Evolutionary conservation across 2,113 vertebrate species (phyloP), one percentile per base, ranked within the genome.

Genomic region (Vulpes vulpes): DNA sequence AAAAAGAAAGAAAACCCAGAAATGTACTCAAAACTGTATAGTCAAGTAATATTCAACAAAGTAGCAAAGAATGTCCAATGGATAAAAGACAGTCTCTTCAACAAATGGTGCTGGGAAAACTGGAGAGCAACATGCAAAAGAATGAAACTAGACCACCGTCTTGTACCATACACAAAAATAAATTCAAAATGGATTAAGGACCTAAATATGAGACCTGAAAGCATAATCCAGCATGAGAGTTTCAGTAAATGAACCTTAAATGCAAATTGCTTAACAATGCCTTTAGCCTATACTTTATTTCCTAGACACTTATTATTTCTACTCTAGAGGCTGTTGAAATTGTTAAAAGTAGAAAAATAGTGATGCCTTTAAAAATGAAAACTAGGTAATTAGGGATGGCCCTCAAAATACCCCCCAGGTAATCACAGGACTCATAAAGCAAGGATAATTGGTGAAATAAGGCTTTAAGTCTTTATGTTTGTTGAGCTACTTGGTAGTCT

Each of bases 321-420:
- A 89, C 19, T n/a, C 32, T 65, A 87, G 65, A 97, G 19, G 19
- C 89, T 89, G 19, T 62, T 91, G 60, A 80, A 96, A 95, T 85
- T 88, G 32, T 91, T 97, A 96, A 95, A 95, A n/a, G 22, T 93
- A 93, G 64, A 35, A 94, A 96, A 97, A 55, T 59, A 94, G 25
- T 43, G 30, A 85, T 71, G 32, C 6, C 27, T 90, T 97, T 90
- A n/a, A 60, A 97, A 97, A 82, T 81, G 16, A 85, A 96, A 97
- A 35, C 25, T 80, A 90, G 79, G 11, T 87, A 69, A 94, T 94
- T 73, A 96, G 49, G 6, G 8, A 62, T 85, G 62, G 64, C 12
- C 55, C 60, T 91, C 80, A 80, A 92, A 95, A 83, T 84, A 53
- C 9, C 10, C 69, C 4, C 49, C 15, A 65, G 83, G 25, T 53